Conservation (phyloP, 2,888 invertebrate genomes). For the Epirrita christyi region DNA sequence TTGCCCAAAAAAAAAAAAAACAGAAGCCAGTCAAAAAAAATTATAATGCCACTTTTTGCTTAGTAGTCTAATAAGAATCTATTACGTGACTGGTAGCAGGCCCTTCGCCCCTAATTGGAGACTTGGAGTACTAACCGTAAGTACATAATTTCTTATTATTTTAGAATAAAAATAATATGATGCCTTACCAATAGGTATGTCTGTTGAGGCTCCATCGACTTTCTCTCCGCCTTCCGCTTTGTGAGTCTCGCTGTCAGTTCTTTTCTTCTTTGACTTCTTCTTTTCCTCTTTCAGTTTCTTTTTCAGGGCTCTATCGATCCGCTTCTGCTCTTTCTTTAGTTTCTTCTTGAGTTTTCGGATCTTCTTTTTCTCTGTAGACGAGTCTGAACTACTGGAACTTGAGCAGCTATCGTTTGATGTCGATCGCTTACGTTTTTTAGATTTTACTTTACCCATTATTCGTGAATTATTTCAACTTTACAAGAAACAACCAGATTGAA, state of each 20-base stretch:
- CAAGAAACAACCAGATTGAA: neutral
- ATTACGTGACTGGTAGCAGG: too few relatives aligned
- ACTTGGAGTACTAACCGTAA: too few relatives aligned
- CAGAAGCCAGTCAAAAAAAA: too few relatives aligned
- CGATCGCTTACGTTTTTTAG: conserved; percentile 67
- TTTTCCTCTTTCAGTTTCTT: conserved; percentile 80
- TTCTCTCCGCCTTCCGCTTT: conserved; percentile 46
- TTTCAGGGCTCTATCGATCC: conserved; percentile 79
- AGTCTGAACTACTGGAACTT: conserved; percentile 74
- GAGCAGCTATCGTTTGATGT: conserved; percentile 60
- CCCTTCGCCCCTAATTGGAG: too few relatives aligned
- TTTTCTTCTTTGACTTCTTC: conserved; percentile 67
- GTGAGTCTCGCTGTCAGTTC: conserved; percentile 52
- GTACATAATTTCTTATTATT: neutral
- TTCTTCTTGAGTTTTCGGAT: conserved; percentile 84
- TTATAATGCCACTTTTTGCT: too few relatives aligned
- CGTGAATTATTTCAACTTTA: neutral
- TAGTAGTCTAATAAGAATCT: too few relatives aligned
- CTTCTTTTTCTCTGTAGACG: conserved; percentile 77
- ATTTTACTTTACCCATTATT: conserved; percentile 72
- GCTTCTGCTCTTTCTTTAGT: conserved; percentile 81
- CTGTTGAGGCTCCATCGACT: conserved; percentile 56
- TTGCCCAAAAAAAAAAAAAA: too few relatives aligned
- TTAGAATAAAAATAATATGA: neutral
- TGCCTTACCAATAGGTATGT: conserved; percentile 72